These are phyloP conservation scores for Drosophila tsacasi DNA, from an alignment of 1,140 invertebrate genomes.

Conservation along the genomic window DNA sequence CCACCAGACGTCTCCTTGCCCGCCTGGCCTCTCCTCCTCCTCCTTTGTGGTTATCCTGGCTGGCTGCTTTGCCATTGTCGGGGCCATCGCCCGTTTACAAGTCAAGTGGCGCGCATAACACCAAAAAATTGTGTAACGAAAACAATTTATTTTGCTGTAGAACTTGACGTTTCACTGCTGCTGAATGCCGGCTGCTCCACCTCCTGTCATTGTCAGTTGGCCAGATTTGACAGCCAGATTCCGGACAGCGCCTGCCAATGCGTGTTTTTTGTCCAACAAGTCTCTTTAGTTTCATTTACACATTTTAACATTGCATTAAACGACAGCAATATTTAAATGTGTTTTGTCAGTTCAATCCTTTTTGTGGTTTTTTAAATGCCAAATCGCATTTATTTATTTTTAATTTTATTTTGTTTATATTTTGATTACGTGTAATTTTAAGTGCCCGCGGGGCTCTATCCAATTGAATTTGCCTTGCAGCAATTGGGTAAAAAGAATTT, in stretches of 20 bases:
- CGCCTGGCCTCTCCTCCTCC: background rate
- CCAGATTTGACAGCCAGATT: slow-evolving; percentile 70
- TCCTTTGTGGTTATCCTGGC: slow-evolving; percentile 43
- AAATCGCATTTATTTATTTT: slow-evolving; percentile 60
- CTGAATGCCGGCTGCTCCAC: background rate
- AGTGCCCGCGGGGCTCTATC: background rate
- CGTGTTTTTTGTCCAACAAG: slow-evolving; percentile 5
- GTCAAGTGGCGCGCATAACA: slow-evolving; percentile 77
- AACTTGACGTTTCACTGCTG: slow-evolving; percentile 46
- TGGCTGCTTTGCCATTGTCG: slow-evolving; percentile 32
- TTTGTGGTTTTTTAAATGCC: slow-evolving; percentile 27
- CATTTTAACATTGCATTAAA: slow-evolving; percentile 41
- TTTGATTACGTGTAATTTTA: slow-evolving; percentile 29
- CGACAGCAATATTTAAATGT: background rate
- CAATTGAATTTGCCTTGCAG: background rate
- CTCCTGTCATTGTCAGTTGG: slow-evolving; percentile 56
- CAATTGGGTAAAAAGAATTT: slow-evolving; percentile 10
- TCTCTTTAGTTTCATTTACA: slow-evolving; percentile 55
- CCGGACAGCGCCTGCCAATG: slow-evolving; percentile 38
- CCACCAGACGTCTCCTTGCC: background rate
- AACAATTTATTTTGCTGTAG: slow-evolving; percentile 78
- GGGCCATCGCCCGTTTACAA: slow-evolving; percentile 71
- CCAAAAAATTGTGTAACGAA: slow-evolving; percentile 77
- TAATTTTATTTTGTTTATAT: background rate
- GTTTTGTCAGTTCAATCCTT: slow-evolving; percentile 31